Base-by-base conservation (phyloP, 2,113 vertebrate genomes). In the Hirundichthys speculiger region DNA sequence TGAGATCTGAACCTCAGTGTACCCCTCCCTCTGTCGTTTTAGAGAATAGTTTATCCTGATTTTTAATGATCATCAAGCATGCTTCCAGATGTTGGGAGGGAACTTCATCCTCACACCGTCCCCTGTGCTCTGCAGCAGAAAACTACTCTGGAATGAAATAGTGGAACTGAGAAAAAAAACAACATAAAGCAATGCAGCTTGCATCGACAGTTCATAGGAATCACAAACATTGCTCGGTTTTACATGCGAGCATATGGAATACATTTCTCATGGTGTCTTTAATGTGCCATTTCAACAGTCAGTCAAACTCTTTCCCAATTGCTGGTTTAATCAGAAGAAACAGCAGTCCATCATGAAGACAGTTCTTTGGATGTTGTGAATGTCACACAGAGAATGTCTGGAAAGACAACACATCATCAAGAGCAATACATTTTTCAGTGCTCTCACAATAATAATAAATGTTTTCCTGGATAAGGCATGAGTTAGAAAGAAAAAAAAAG, bases 71-170 rank as follows among this genome's bases (percentile, higher is more conserved):
- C 87, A 89, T 86, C 88, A 87, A 90, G 80, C 77, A 71, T 13
- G 40, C 79, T 86, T 91, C 87, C 88, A 91, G 90, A 92, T 92
- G 90, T 90, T 79, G 65, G 85, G 74, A 65, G 73, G 53, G 73
- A 61, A 76, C 79, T 49, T 71, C 51, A 54, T 85, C 80, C 72
- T 75, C 75, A 79, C 71, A 80, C 70, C 45, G 63, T 64, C 41
- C 24, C 47, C 59, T 62, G 66, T 71, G 64, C 72, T 75, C 75
- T 46, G 65, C 54, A 53, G 49, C 67, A 77, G 56, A 66, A 86
- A 87, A 85, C 73, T 80, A 63, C 19, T 25, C 59, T 52, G 43
- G 60, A 75, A 69, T 70, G 63, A 75, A 64, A 66, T 50, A 43
- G 68, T 49, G 52, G 42, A 65, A 49, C 72, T 57, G 56, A 77